These are phyloP conservation scores for Papilio polyxenes DNA, from an alignment of 1,140 invertebrate genomes.

Conservation along the genomic window DNA sequence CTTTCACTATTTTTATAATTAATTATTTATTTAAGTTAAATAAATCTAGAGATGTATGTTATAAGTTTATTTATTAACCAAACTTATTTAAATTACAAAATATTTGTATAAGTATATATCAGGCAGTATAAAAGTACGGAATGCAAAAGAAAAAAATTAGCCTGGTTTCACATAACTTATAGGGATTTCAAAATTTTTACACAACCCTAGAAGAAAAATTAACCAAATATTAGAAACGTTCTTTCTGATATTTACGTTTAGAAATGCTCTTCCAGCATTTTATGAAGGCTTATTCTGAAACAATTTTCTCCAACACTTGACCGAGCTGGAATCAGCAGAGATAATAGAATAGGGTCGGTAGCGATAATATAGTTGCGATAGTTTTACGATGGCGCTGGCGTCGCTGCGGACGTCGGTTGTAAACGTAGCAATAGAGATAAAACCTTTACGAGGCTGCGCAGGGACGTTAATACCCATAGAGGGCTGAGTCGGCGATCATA, in stretches of 20 bases:
- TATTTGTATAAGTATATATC: too few species aligned
- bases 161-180: too few species aligned
- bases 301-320: conserved; percentile 18
- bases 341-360: conserved; percentile 16
- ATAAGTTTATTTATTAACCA: not conserved
- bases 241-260: not conserved
- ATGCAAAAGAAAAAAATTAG: too few species aligned
- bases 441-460: conserved; percentile 24
- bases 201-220: not conserved
- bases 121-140: too few species aligned
- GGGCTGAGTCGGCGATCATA: conserved; percentile 1
- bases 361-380: conserved; percentile 16
- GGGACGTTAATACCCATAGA: conserved; percentile 1
- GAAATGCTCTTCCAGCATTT: not conserved
- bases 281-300: conserved; percentile 9
- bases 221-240: not conserved
- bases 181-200: too few species aligned
- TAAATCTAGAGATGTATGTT: not conserved
- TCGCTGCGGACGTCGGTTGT: conserved; percentile 23
- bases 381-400: conserved; percentile 25
- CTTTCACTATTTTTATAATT: not conserved
- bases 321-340: conserved; percentile 6
- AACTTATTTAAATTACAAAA: too few species aligned
- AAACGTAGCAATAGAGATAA: conserved; percentile 38
- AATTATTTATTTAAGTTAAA: conserved; percentile 38